A percentile compares a stretch with the other conserved stretches of the same genome.
Conservation (phyloP, 2,113 vertebrate genomes). For the Syngnathoides biaculeatus region DNA sequence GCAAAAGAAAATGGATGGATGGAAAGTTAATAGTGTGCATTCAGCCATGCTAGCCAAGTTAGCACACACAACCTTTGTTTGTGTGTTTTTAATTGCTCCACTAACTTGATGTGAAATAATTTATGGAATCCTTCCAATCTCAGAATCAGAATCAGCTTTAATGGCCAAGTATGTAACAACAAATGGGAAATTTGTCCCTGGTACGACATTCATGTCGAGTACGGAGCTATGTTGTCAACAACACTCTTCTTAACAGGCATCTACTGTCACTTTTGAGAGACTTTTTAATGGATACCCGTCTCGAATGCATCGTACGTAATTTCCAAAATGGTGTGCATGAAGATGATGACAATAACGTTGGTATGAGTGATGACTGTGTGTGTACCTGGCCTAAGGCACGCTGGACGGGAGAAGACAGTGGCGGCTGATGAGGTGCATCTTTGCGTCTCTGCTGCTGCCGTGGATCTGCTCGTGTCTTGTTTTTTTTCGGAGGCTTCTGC, state of each 20-base stretch:
- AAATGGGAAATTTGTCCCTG: too few species aligned
- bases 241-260: background rate
- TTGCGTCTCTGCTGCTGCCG: conserved; percentile 23
- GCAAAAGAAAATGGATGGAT: too few species aligned
- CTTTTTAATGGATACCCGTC: background rate
- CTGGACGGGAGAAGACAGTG: conserved; percentile 63
- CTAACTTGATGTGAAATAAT: too few species aligned
- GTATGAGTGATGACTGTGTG: background rate
- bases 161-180: too few species aligned
- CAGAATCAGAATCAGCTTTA: too few species aligned
- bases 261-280: background rate
- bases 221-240: too few species aligned
- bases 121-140: too few species aligned
- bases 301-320: background rate
- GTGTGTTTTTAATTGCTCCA: too few species aligned
- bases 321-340: too few species aligned
- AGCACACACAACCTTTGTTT: too few species aligned
- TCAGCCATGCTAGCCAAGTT: background rate
- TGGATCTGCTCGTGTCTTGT: conserved; percentile 14
- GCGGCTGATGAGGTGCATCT: conserved; percentile 15
- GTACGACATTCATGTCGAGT: too few species aligned
- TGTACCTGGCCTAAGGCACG: conserved; percentile 67
- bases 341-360: background rate
- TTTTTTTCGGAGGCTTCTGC: conserved; percentile 32
- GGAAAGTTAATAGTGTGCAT: background rate